Percentiles rank a stretch among this genome's conserved stretches.
phyloP scores from a whole-genome alignment of 2,797 vertebrate species.

The Cyclura pinguis region DNA sequence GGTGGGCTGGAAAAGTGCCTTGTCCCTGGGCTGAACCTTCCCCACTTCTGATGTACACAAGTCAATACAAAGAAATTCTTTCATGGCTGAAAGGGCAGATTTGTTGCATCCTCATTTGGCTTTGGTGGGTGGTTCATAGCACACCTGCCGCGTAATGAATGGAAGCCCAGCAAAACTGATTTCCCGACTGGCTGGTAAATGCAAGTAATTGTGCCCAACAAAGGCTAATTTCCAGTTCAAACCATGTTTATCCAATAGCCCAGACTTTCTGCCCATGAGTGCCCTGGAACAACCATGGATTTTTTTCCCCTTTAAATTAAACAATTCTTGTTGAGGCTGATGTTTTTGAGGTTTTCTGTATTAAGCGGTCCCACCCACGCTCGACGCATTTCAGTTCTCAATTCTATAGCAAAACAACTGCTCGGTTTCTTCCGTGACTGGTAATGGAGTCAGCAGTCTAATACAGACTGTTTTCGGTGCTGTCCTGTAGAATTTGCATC shows the following conservation, averaged over 20 bases:
- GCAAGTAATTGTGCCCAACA: conserved; percentile 21
- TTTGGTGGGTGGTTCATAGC: neutral
- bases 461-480: neutral
- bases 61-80: too few relatives aligned
- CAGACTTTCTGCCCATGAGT: conserved; percentile 30
- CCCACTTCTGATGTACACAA: too few relatives aligned
- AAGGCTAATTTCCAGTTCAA: conserved; percentile 47
- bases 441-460: neutral
- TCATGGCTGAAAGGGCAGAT: neutral
- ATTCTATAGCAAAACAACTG: conserved; percentile 8
- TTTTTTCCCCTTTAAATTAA: neutral
- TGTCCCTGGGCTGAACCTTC: too few relatives aligned
- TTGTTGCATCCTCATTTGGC: neutral
- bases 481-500: neutral
- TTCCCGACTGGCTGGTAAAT: neutral
- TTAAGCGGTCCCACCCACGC: fast-evolving
- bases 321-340: neutral
- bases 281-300: neutral
- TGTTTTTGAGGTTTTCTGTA: neutral
- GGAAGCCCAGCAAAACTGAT: conserved; percentile 27
- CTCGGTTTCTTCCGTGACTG: neutral
- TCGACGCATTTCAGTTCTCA: neutral
- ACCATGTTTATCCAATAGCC: conserved; percentile 17
- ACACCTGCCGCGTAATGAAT: conserved; percentile 14
- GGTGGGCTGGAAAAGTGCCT: too few relatives aligned